A percentile compares a stretch with the other conserved stretches of the same genome.
These are phyloP conservation scores for Hirtodrosophila alboralis DNA, from an alignment of 2,888 invertebrate species.

Conservation along the genomic window DNA sequence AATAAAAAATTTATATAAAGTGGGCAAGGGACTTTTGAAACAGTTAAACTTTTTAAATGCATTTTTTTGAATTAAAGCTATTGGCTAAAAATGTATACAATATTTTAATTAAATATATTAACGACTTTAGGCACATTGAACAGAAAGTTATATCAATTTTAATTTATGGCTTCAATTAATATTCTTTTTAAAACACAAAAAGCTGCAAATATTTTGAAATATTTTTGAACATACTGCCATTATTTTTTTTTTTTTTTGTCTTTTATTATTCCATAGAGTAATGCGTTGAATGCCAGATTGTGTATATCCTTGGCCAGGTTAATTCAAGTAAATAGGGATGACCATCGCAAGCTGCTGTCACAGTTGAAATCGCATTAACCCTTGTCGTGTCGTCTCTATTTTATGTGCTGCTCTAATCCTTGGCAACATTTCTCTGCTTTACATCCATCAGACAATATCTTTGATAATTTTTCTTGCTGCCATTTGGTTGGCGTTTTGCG, in stretches of 20 bases:
- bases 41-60: no score
- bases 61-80: no score
- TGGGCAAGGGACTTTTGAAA: no score
- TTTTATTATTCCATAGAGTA: not conserved
- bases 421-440: slow-evolving; percentile 66
- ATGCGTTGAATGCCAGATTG: slow-evolving; percentile 2
- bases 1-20: no score
- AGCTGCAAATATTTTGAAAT: not conserved
- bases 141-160: no score
- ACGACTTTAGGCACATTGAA: no score
- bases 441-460: slow-evolving; percentile 80
- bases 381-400: slow-evolving; percentile 62
- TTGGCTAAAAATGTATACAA: no score
- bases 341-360: slow-evolving; percentile 58
- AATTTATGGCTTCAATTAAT: no score
- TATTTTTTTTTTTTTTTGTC: not conserved
- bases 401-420: slow-evolving; percentile 62
- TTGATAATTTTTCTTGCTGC: slow-evolving; percentile 78
- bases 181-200: not conserved
- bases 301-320: slow-evolving; percentile 7
- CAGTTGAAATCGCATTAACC: slow-evolving; percentile 76
- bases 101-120: no score
- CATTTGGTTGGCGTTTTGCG: no score
- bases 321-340: slow-evolving; percentile 22
- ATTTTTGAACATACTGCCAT: not conserved